These are phyloP conservation scores for Acleris sparsana DNA, from an alignment of 2,888 invertebrate species.

Conservation along the genomic window DNA sequence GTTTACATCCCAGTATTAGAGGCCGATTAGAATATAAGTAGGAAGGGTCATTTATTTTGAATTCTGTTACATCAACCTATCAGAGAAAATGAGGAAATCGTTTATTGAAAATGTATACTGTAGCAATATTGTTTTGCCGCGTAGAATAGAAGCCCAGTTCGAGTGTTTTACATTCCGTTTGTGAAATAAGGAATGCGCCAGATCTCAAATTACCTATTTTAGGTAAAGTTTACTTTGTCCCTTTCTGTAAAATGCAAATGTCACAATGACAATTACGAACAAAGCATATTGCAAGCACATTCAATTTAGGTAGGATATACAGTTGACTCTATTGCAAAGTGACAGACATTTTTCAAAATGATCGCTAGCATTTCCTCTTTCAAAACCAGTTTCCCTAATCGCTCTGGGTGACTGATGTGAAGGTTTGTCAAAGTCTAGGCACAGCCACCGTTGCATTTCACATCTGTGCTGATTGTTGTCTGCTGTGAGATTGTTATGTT, in stretches of 20 bases:
- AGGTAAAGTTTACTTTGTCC: no score
- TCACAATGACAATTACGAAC: no score
- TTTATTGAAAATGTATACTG: no score
- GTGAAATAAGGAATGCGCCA: neutral
- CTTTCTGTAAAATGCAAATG: no score
- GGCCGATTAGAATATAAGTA: slow-evolving; percentile 1
- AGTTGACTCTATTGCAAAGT: neutral
- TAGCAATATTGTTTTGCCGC: no score
- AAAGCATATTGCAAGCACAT: no score
- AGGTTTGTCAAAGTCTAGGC: neutral
- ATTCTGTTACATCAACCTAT: no score
- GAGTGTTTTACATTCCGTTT: neutral
- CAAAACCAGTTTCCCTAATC: neutral
- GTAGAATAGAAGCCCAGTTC: no score
- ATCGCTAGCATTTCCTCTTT: no score
- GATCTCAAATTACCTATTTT: neutral
- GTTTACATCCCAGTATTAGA: slow-evolving; percentile 11
- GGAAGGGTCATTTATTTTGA: neutral
- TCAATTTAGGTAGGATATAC: no score
- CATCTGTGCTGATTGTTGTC: neutral
- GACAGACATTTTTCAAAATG: neutral
- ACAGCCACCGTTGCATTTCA: neutral
- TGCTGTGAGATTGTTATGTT: neutral
- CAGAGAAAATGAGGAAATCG: no score
- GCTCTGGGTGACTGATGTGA: neutral